Base-by-base conservation (phyloP, 1,140 invertebrate species). In the Diachasma alloeum region DNA sequence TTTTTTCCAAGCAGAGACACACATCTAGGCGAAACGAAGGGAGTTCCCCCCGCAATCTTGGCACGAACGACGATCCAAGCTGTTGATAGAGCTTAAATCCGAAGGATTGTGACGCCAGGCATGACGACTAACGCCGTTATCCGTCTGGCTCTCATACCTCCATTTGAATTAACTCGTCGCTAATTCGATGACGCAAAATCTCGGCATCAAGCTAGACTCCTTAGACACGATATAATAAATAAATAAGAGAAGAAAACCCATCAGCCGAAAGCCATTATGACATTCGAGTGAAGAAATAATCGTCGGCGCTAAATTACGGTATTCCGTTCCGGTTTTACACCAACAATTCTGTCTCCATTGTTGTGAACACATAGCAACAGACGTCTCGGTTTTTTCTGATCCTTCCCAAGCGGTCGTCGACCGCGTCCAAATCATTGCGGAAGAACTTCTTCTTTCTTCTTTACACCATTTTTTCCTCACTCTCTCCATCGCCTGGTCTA, bases 371-470 rank as follows among this genome's bases (percentile, higher is more conserved):
- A 68, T 37, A 68, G 36, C 26, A 68, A 63, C 66, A 68, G 36
- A 36, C 36, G 26, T 17, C 11, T 17, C 26, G 9, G 36, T 39
- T 17, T 37, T 68, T 39, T 37, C 66, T 68, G n/a, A 68, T 68
- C n/a, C 53, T 71, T 36, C 17, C 26, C 31, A 53, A 71, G 39
- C 74, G 74, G 74, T 76, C 74, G 69, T 71, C 67, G 74, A 76
- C 74, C 74, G 36, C 48, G n/a, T 31, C 68, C 13, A 71, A 42
- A 68, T 63, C 68, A 48, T 69, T 63, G 48, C 74, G 67, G 67
- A 76, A 76, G 74, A 76, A 68, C n/a, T 6, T 17, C 66, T 68
- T n/a, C 36, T 17, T 68, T 68, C 31, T 56, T 13, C 31, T 56
- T 13, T 22, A 11, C 17, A 46, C 37, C 15, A 26, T 15, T 19